These are phyloP conservation scores for Heteropelma amictum DNA, from an alignment of 2,888 invertebrate genomes.

Conservation along the genomic window DNA sequence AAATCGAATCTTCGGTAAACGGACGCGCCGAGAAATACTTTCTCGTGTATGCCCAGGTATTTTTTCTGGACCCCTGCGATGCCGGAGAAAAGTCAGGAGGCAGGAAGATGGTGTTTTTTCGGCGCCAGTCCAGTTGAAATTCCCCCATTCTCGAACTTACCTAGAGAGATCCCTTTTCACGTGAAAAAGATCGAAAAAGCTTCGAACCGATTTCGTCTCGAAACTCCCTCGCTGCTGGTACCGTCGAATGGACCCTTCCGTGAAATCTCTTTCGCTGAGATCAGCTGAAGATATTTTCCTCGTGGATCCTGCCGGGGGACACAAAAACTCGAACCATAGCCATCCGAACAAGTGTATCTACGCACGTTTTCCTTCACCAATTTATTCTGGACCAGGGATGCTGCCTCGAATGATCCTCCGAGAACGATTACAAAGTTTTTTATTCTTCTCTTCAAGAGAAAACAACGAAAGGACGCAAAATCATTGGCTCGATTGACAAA, in stretches of 20 bases:
- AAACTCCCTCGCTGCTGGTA: conserved; percentile 3
- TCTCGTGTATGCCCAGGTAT: too few relatives aligned
- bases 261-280: conserved; percentile 23
- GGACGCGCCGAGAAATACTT: not conserved
- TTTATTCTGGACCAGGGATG: too few relatives aligned
- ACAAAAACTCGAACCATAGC: conserved; percentile 22
- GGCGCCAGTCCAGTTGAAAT: too few relatives aligned
- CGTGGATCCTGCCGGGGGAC: conserved; percentile 34
- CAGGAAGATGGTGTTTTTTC: too few relatives aligned
- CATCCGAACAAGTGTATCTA: conserved; percentile 38
- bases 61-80: conserved; percentile 46
- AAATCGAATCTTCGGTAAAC: conserved; percentile 14
- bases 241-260: not conserved
- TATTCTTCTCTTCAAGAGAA: not conserved
- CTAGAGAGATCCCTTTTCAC: conserved; percentile 11
- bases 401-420: too few relatives aligned
- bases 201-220: conserved; percentile 22
- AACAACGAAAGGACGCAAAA: too few relatives aligned
- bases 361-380: not conserved
- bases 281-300: conserved; percentile 32
- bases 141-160: not conserved
- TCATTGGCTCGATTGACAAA: not conserved
- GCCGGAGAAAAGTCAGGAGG: conserved; percentile 23
- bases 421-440: not conserved
- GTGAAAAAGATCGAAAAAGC: conserved; percentile 40